Percentiles rank a stretch among this genome's conserved stretches.
Conservation (phyloP, 2,888 invertebrate genomes). For the Drosophila melanocephala region DNA sequence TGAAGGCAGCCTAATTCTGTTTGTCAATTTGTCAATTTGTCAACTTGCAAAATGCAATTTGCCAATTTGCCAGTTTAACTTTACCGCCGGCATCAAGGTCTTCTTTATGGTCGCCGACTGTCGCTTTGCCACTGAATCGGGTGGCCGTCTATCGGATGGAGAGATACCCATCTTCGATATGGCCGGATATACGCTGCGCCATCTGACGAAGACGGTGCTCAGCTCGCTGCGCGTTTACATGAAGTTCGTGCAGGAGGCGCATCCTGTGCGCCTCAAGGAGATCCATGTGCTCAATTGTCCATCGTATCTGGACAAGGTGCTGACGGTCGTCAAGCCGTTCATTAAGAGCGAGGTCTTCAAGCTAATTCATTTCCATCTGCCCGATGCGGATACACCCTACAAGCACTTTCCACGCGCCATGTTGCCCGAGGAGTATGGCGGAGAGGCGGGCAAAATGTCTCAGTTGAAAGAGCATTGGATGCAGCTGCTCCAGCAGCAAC, state of each 20-base stretch:
- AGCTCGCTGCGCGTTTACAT: conserved; percentile 89
- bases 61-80: conserved; percentile 86
- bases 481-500: conserved; percentile 87
- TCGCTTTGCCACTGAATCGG: conserved; percentile 86
- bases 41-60: neutral
- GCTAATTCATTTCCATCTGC: conserved; percentile 90
- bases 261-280: conserved; percentile 89
- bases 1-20: neutral
- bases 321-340: conserved; percentile 88
- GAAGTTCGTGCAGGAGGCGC: conserved; percentile 91
- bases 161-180: conserved; percentile 91
- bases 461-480: conserved; percentile 88
- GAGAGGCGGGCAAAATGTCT: conserved; percentile 88
- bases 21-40: conserved; percentile 11
- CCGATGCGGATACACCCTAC: conserved; percentile 88
- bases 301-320: conserved; percentile 88
- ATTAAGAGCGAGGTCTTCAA: conserved; percentile 89
- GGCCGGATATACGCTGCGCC: conserved; percentile 88
- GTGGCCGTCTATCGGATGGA: conserved; percentile 87
- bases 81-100: conserved; percentile 89
- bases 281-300: conserved; percentile 90
- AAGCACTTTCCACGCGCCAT: conserved; percentile 88
- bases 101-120: conserved; percentile 91
- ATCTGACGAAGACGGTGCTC: conserved; percentile 88
- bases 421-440: conserved; percentile 90